Evolutionary conservation across 2,888 invertebrate species (phyloP).

Genomic region (Zygogramma bicolorata): DNA sequence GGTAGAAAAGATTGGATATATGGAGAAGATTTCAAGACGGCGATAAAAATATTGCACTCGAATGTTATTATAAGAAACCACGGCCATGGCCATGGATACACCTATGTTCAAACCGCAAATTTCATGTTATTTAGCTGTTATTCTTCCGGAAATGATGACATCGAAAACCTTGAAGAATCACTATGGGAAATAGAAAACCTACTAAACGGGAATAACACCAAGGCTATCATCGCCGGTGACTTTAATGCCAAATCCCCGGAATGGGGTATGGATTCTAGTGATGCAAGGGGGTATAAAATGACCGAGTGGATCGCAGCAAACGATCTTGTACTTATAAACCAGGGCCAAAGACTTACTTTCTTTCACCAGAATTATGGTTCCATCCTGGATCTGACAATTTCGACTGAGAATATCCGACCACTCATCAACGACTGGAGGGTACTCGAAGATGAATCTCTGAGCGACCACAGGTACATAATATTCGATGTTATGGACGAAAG

Average conservation of each 20-base stretch:
- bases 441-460: not conserved
- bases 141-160: not conserved
- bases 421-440: not conserved
- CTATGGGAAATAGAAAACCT: not conserved
- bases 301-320: slow-evolving; percentile 5
- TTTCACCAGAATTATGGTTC: not conserved
- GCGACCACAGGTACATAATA: not conserved
- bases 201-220: not conserved
- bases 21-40: no score
- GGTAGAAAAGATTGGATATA: no score
- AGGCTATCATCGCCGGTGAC: not conserved
- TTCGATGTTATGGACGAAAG: not conserved
- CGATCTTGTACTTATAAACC: not conserved
- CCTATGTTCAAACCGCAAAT: slow-evolving; percentile 19
- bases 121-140: slow-evolving; percentile 27
- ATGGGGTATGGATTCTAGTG: not conserved
- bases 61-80: no score
- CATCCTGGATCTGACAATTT: not conserved
- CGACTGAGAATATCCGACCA: no score
- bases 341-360: not conserved
- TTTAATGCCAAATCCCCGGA: not conserved
- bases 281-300: not conserved
- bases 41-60: no score
- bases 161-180: not conserved
- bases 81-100: no score